Conservation (phyloP, 2,797 vertebrate species). For the Clarias platycephalus region DNA sequence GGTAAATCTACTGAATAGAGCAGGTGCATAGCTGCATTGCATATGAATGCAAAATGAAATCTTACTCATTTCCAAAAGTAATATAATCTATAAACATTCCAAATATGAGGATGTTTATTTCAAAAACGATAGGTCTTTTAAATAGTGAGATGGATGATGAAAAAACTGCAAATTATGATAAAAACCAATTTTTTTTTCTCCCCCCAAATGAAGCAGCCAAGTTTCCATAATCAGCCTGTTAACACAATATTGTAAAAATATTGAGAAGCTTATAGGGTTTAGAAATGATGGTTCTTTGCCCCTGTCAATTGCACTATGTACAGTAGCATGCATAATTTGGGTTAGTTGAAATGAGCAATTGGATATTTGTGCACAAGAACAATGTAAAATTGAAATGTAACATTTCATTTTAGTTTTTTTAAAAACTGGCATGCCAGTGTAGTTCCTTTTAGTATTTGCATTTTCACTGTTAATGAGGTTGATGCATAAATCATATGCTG, state of each 20-base stretch:
- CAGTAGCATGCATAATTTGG: background rate
- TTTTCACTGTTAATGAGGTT: background rate
- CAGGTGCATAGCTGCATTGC: background rate
- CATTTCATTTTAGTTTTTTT: background rate
- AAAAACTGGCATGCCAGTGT: background rate
- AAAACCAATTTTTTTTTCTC: no score
- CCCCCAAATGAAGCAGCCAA: background rate
- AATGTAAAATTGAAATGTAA: background rate
- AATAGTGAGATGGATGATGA: background rate
- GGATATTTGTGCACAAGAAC: background rate
- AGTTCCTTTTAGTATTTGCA: background rate
- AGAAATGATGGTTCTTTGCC: background rate
- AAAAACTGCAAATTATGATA: background rate
- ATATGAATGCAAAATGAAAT: background rate
- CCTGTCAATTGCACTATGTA: background rate
- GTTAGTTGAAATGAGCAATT: background rate
- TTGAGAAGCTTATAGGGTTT: background rate
- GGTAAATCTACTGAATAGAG: background rate
- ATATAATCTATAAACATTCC: background rate
- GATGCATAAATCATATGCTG: background rate
- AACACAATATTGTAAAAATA: background rate
- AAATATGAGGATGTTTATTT: background rate
- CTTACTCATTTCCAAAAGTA: background rate
- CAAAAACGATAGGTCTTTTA: background rate
- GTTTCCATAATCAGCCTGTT: background rate